Evolutionary conservation across 2,113 vertebrate species (phyloP).

Genomic region (Anguilla rostrata): DNA sequence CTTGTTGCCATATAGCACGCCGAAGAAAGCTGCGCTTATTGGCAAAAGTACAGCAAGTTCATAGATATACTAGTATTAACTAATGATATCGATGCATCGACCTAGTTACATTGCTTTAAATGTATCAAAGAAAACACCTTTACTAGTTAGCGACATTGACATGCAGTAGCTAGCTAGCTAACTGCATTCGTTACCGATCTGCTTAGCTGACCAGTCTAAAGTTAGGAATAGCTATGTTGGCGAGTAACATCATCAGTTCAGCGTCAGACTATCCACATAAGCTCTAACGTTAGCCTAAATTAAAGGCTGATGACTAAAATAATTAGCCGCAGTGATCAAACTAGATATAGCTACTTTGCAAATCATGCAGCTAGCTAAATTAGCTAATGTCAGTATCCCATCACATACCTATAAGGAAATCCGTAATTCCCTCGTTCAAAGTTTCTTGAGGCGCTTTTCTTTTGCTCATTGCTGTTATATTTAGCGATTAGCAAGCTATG

Average conservation of each 20-base stretch:
- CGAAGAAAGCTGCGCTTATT: not conserved
- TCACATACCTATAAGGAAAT: constrained; percentile 86
- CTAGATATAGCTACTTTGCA: not conserved
- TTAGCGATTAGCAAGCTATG: not conserved
- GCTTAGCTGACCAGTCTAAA: no score
- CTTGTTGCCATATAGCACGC: not conserved
- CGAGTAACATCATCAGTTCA: no score
- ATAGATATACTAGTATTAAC: not conserved
- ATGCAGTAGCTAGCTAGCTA: no score
- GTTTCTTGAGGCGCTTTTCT: constrained; percentile 91
- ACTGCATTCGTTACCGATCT: no score
- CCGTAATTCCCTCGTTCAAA: constrained; percentile 89
- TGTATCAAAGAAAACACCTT: not conserved
- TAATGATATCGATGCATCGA: not conserved
- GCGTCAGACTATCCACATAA: no score
- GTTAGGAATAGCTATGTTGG: no score
- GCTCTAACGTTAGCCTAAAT: no score
- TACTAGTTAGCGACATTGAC: not conserved
- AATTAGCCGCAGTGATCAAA: not conserved
- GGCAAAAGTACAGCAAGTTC: not conserved
- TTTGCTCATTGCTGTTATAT: constrained; percentile 80
- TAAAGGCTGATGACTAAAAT: no score
- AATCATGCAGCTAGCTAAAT: not conserved
- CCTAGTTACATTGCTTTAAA: not conserved
- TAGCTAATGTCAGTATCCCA: constrained; percentile 9